Conservation (phyloP, 2,797 vertebrate species). For the Psittacula echo region DNA sequence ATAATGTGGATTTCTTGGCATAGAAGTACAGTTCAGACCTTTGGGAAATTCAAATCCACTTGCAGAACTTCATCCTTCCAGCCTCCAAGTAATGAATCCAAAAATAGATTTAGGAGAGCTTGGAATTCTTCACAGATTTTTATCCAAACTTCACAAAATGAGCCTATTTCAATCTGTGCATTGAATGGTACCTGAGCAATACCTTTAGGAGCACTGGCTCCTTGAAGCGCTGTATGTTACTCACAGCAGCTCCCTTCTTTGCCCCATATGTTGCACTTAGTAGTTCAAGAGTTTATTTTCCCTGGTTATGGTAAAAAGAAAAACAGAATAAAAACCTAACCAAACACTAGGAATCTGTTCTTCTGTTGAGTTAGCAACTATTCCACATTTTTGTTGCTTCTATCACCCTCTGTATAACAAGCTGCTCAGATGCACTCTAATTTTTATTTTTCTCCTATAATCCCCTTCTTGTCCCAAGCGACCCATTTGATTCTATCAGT, state of each 20-base stretch:
- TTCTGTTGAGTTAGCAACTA: neutral
- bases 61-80: neutral
- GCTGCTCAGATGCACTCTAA: neutral
- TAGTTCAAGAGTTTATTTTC: neutral
- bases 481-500: neutral
- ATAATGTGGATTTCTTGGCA: conserved; percentile 18
- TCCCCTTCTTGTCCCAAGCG: neutral
- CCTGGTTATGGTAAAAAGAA: neutral
- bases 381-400: neutral
- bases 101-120: neutral
- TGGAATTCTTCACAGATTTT: neutral
- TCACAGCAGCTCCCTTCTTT: neutral
- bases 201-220: neutral
- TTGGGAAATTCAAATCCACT: conserved; percentile 16
- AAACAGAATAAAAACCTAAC: neutral
- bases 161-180: neutral
- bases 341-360: neutral
- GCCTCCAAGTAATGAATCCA: neutral
- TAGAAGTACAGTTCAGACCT: neutral
- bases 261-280: neutral
- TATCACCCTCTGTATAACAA: neutral
- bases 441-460: neutral
- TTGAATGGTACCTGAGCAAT: neutral
- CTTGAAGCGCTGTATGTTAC: neutral
- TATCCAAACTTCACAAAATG: neutral